Evolutionary conservation across 2,888 invertebrate genomes (phyloP).

Genomic region (Phortica magna): DNA sequence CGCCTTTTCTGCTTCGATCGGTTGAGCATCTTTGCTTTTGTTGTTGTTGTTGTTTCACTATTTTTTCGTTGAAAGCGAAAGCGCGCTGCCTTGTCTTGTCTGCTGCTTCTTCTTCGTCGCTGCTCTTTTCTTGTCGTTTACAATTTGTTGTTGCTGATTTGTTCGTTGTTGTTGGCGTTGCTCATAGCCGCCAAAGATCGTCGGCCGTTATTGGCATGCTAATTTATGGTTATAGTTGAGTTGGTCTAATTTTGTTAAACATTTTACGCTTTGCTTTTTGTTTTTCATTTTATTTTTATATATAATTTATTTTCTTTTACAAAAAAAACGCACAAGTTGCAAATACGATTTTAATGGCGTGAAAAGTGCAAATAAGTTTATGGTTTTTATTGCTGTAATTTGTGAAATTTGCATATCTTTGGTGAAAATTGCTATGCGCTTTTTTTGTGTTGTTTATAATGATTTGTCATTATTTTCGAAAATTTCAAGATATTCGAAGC

Average conservation of each 20-base stretch:
- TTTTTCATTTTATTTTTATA: background rate
- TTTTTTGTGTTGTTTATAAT: background rate
- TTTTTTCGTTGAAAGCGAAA: conserved; percentile 14
- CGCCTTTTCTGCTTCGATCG: background rate
- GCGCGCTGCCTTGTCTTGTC: background rate
- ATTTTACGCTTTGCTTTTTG: background rate
- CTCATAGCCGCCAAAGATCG: background rate
- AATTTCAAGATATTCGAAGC: too few relatives aligned
- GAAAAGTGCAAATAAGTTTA: background rate
- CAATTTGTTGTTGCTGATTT: background rate
- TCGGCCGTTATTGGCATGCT: conserved; percentile 20
- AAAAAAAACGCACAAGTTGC: background rate
- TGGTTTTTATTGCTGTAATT: background rate
- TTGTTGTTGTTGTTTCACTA: background rate
- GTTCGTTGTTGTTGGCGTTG: background rate
- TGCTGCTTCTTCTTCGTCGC: background rate
- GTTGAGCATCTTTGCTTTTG: background rate
- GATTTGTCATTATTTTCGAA: background rate
- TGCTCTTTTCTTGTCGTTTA: background rate
- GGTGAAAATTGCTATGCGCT: background rate
- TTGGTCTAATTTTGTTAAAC: conserved; percentile 6
- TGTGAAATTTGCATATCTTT: background rate
- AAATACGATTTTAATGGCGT: background rate
- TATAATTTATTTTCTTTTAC: background rate
- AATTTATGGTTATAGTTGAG: conserved; percentile 24